Conservation (phyloP, 2,113 vertebrate species). For the Gnathonemus longibarbis region DNA sequence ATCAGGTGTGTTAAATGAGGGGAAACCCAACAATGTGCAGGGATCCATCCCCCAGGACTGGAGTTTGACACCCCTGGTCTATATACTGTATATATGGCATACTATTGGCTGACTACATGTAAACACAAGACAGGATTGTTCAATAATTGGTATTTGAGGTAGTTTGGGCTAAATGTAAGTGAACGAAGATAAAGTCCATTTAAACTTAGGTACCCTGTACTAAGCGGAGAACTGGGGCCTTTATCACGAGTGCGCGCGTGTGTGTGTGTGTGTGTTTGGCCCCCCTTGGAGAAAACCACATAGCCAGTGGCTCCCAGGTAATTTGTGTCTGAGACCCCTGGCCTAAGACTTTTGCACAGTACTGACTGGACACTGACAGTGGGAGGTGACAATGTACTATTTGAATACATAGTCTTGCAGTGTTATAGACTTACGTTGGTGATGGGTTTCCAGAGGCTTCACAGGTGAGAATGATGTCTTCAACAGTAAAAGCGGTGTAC, state of each 20-base stretch:
- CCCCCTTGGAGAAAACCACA: too few species aligned
- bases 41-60: too few species aligned
- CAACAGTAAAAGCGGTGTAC: slow-evolving; percentile 65
- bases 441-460: slow-evolving; percentile 64
- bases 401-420: background rate
- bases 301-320: too few species aligned
- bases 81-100: background rate
- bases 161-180: background rate
- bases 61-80: too few species aligned
- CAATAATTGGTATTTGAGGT: background rate
- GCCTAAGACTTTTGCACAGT: background rate
- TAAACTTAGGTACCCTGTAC: background rate
- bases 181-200: background rate
- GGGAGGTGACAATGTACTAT: too few species aligned
- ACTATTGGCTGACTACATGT: background rate
- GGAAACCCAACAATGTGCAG: too few species aligned
- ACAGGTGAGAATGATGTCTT: slow-evolving; percentile 68
- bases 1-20: too few species aligned
- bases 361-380: background rate
- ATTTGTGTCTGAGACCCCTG: too few species aligned
- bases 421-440: slow-evolving; percentile 56
- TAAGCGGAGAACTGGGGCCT: background rate
- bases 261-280: too few species aligned
- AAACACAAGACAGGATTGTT: background rate
- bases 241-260: background rate